Evolutionary conservation across 2,888 invertebrate species (phyloP).

Genomic region (Iselma pallidipennis): DNA sequence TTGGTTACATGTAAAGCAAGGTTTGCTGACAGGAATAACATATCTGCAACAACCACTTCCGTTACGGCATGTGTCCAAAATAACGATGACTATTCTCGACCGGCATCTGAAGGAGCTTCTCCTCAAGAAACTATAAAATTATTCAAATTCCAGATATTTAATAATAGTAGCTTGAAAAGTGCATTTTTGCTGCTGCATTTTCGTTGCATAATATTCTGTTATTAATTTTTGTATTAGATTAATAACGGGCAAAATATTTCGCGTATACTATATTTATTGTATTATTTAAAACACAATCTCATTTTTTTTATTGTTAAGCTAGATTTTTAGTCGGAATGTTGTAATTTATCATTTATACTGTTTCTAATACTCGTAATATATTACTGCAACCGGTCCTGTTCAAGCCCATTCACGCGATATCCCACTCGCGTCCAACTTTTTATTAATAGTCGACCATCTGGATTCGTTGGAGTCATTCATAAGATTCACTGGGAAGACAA

Average conservation of each 20-base stretch:
- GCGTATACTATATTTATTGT: too few relatives aligned
- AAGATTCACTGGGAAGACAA: not conserved
- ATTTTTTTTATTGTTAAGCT: too few relatives aligned
- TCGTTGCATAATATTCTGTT: too few relatives aligned
- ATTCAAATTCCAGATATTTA: not conserved
- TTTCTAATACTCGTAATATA: too few relatives aligned
- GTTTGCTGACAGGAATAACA: slow-evolving; percentile 19
- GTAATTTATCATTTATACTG: not conserved
- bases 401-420: not conserved
- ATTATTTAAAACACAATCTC: too few relatives aligned
- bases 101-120: not conserved
- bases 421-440: not conserved
- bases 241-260: too few relatives aligned
- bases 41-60: slow-evolving; percentile 22
- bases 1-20: not conserved
- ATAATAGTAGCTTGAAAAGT: too few relatives aligned
- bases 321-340: not conserved
- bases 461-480: not conserved
- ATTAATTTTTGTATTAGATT: too few relatives aligned
- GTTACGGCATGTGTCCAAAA: slow-evolving; percentile 3
- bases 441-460: not conserved
- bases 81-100: not conserved
- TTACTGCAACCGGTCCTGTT: not conserved
- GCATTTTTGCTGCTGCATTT: too few relatives aligned
- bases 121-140: not conserved